Base-by-base conservation (phyloP, 2,888 invertebrate species). In the Leptopilina drosophilae region DNA sequence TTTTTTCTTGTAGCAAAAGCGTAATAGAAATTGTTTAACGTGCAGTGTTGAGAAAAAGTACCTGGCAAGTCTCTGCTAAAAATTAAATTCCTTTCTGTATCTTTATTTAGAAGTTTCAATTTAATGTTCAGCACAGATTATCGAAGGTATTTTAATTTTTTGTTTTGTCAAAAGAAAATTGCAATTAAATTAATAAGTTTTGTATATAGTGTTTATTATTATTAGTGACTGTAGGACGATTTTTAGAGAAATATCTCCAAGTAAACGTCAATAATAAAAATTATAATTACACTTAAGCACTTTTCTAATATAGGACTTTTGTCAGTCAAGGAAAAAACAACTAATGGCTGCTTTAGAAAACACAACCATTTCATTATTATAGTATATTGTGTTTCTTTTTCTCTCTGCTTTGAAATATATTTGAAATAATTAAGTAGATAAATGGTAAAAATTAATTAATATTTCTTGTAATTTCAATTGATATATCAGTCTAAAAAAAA, bases 401-500 rank as follows among this genome's bases (percentile, higher is more conserved):
- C 8, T 59, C 6, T 59, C 6, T 59, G 59, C 67, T 67, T 46
- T 20, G 66, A 49, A 49, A 67, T 53, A 33, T 33, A 69, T 49
- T 42, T 69, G 69, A 69, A 69, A 33, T 73, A 73, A 56, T 73
- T 56, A 73, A 73, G 56, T 73, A 73, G 42, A 8, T 42, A 20
- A 20, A 42, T 33, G 33, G 33, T 73, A 56, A 73, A 33, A 20
- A 12, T 26, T 20, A 20, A 49, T 49, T 49, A 49, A 56, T 56
- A 73, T 56, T 73, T 56, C 56, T 73, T 73, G 73, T 53, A 33
- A 56, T 73, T 73, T 56, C 56, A 73, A 33, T 53, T 56, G 33
- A 42, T 42, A 53, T 14, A 53, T 73, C 73, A 73, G 73, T 73
- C 73, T 73, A 56, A 73, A 56, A 49, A 33, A 12, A 42, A 42